Base-by-base conservation (phyloP, 1,140 invertebrate species). In the Teleopsis dalmanni region DNA sequence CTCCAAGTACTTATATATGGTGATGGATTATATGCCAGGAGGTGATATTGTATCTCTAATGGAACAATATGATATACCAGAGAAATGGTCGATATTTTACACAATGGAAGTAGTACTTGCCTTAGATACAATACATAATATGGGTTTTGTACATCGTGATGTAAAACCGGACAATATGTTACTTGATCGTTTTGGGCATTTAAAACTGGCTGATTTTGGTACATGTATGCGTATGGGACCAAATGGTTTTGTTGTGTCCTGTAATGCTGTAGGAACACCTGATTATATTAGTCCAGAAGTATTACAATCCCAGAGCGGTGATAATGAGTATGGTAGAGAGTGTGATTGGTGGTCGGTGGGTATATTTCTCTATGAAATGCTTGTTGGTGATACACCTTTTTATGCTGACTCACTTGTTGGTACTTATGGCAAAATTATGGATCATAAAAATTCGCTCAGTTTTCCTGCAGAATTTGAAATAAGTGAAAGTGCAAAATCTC, bases 281-380 rank as follows among this genome's bases (percentile, higher is more conserved):
- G 68, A 71, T 43, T 99, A 99, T 63, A 99, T 99, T 58, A 96
- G 94, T 33, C 97, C 97, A 0, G 97, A 99, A 75, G 95, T 99
- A 11, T 76, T 99, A 44, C 89, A 95, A 68, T 97, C 94, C 6
- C 95, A 99, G 73, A 93, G 94, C 62, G 88, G 90, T n/a, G 89
- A 95, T 65, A 92, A 94, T 38, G 85, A 89, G 25, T 93, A 93
- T 71, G 95, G 95, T 0, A 75, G 90, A 29, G 95, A 99, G 73
- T 98, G 96, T 73, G 97, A 99, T 75, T 99, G 93, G 92, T 99
- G 97, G 97, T 95, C 92, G 13, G 95, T 99, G 13, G 96, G 96
- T 33, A 95, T 99, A 42, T 95, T 99, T 72, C 77, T 99, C 0
- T 99, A 96, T 73, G 96, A 99, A 77, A 98, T 99, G 94, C 76